Evolutionary conservation across 2,797 vertebrate species (phyloP), one percentile per base, ranked within the genome.

Genomic region (Petrocephalus schoutedeni): DNA sequence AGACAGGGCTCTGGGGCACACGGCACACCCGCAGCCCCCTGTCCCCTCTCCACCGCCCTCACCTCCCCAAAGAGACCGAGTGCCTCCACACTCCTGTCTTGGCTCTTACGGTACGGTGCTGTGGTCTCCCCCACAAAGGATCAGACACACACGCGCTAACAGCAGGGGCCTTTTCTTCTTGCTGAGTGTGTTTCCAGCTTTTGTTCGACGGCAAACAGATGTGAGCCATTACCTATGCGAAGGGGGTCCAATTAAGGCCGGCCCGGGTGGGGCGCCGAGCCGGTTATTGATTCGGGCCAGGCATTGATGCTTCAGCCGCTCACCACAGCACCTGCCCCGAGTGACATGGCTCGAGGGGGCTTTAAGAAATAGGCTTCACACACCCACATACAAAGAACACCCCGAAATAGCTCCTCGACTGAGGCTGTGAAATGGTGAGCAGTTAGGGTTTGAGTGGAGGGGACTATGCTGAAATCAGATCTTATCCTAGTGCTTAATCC

Each of bases 271-370:
- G 9, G 59, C n/a, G 57, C 28, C 45, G 36, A 74, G 54, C 77
- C 83, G 45, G 14, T 86, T 88, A 87, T 56, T 88, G 87, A 89
- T 89, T 80, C 51, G 21, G 0, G 45, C 23, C 32, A 49, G 77
- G 14, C 51, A 82, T 14, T 16, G 51, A 51, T 41, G 41, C 86
- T 0, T 89, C 51, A 90, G 90, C 91, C 90, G 87, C 6, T 71
- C 41, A 51, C n/a, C 59, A 53, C 80, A 19, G 57, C 85, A 86
- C 85, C 85, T 64, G 85, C 32, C 9, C 36, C 4, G 32, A 86
- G 56, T 32, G 57, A n/a, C 45, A 19, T 5, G 71, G 51, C 41
- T 51, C 53, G 59, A 71, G 57, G n/a, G 85, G 32, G 84, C 8
- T 58, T 32, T 57, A 56, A 32, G 23, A 49, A 23, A 32, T 7